Evolutionary conservation across 2,888 invertebrate genomes (phyloP), one percentile per base, ranked within the genome.

Genomic region (Apotomis betuletana): DNA sequence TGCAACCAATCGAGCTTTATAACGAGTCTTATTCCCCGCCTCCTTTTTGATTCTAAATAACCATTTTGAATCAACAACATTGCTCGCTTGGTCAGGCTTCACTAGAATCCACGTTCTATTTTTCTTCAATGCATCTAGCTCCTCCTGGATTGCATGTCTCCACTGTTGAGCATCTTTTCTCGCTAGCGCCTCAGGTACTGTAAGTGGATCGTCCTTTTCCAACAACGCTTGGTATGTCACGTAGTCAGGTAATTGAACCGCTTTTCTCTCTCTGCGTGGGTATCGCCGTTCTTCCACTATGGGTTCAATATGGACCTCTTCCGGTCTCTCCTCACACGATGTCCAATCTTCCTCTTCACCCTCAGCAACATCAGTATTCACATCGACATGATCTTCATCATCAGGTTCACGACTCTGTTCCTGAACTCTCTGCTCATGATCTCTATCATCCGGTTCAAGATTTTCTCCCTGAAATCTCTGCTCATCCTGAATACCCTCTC

Each of bases 141-240:
- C 38, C 38, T 58, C 58, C 36, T 59, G 41, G 12, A 59, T 59
- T 8, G 59, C 59, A 6, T 41, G 0, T 59, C 41, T 59, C 59
- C 44, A 59, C 8, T 41, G 8, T 13, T 44, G 13, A 59, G 41
- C 13, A 41, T 59, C 59, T 9, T 41, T n/a, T 6, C 59, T 41
- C 6, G 59, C 41, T 41, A 59, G n/a, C 5, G 59, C 59, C 41
- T 44, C 59, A n/a, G n/a, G 6, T 2, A 59, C 41, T n/a, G 44
- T 59, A n/a, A 41, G 41, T 4, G 59, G 41, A n/a, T 59, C 59
- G 3, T 59, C 38, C 13, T 44, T 4, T 4, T 6, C n/a, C 9
- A 4, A 6, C 10, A 8, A 41, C 6, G 59, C 41, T n/a, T 59
- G 59, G 59, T 44, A 58, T 4, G 38, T 12, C 3, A 41, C 3